A percentile compares a stretch with the other conserved stretches of the same genome.
These are phyloP conservation scores for Eudyptes chrysolophus DNA, from an alignment of 2,113 vertebrate genomes.

Conservation along the genomic window DNA sequence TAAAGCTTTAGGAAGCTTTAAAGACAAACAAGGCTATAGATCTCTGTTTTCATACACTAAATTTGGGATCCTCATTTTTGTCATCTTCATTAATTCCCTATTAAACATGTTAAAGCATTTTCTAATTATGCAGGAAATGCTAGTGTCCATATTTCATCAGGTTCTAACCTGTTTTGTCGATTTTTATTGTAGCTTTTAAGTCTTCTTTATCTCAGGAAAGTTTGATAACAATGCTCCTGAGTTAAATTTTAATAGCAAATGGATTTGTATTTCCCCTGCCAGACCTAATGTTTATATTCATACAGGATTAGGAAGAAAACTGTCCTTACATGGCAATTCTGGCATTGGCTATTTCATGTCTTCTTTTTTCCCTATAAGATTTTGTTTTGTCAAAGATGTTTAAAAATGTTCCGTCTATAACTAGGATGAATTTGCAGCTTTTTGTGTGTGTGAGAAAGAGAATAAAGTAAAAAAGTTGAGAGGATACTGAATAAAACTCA, in stretches of 20 bases:
- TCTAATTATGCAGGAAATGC: neutral
- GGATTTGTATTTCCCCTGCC: neutral
- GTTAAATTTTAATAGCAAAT: neutral
- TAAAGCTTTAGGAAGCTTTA: neutral
- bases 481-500: neutral
- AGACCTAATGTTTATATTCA: neutral
- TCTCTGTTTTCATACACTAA: neutral
- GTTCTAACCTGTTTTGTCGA: neutral
- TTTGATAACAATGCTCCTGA: neutral
- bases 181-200: neutral
- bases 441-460: neutral
- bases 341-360: neutral
- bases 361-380: neutral
- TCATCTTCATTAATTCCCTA: neutral
- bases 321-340: neutral
- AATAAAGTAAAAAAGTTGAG: neutral
- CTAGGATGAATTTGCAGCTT: neutral
- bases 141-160: neutral
- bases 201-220: neutral
- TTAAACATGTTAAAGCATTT: neutral
- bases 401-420: neutral
- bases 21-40: neutral
- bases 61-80: neutral
- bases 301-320: neutral
- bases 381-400: neutral